Conservation (phyloP, 1,140 invertebrate genomes). For the Papilio helenus region DNA sequence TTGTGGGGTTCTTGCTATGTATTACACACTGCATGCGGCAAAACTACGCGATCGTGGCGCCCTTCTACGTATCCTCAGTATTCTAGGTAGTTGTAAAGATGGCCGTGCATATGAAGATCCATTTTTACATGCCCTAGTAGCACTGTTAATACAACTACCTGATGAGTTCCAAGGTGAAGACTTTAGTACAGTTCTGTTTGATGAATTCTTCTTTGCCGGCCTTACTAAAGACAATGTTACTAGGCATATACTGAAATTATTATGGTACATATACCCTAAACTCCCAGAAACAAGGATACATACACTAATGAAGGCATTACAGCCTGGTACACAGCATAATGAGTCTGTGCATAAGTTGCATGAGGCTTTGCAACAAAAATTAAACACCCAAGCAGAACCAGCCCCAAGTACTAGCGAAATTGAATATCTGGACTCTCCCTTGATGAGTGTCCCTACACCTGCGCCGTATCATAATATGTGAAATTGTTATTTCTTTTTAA, state of each 20-base stretch:
- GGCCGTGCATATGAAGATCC: slow-evolving; percentile 97
- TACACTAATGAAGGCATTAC: slow-evolving; percentile 93
- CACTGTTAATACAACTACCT: slow-evolving; percentile 92
- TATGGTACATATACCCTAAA: slow-evolving; percentile 96
- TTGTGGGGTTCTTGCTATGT: slow-evolving; percentile 96
- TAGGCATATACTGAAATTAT: slow-evolving; percentile 94
- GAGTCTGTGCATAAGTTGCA: slow-evolving; percentile 93
- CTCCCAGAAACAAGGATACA: slow-evolving; percentile 91
- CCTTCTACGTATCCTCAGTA: slow-evolving; percentile 93
- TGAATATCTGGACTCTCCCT: slow-evolving; percentile 91
- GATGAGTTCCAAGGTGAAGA: slow-evolving; percentile 97
- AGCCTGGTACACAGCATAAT: slow-evolving; percentile 92
- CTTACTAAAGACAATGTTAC: slow-evolving; percentile 95
- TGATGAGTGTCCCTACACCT: slow-evolving; percentile 93
- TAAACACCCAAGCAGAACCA: slow-evolving; percentile 88
- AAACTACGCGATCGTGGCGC: slow-evolving; percentile 92
- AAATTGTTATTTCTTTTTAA: slow-evolving; percentile 41
- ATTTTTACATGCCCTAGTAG: slow-evolving; percentile 96
- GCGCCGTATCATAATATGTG: slow-evolving; percentile 86
- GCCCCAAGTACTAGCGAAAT: slow-evolving; percentile 85
- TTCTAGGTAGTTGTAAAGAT: slow-evolving; percentile 94
- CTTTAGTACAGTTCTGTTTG: slow-evolving; percentile 97
- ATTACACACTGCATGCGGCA: slow-evolving; percentile 95
- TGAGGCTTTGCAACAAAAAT: slow-evolving; percentile 90
- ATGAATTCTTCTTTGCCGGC: slow-evolving; percentile 97